These are phyloP conservation scores for Chironomus riparius DNA, from an alignment of 2,888 invertebrate species.

Conservation along the genomic window DNA sequence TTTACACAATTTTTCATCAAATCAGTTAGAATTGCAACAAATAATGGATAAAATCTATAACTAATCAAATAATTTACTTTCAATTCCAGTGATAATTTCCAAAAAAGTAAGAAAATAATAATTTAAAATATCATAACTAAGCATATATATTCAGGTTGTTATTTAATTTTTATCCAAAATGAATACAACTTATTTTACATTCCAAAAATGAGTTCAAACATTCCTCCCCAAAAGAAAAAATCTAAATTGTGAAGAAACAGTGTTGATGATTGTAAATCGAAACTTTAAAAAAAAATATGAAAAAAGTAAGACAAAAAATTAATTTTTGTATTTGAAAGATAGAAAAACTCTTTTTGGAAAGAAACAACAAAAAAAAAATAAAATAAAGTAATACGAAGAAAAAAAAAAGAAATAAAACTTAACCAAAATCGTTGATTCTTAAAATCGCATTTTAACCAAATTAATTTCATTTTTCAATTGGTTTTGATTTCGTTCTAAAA, in stretches of 20 bases:
- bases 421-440: not conserved
- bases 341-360: not conserved
- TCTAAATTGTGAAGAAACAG: not conserved
- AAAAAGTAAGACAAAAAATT: not conserved
- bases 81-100: no score
- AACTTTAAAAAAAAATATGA: not conserved
- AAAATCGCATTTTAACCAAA: not conserved
- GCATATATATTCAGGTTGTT: not conserved
- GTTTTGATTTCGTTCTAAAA: not conserved
- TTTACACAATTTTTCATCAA: no score
- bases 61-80: no score
- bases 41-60: no score
- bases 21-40: no score
- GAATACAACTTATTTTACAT: not conserved
- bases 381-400: not conserved
- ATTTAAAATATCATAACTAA: not conserved
- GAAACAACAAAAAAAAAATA: not conserved
- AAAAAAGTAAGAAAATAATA: no score
- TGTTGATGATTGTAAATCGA: not conserved
- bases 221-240: not conserved
- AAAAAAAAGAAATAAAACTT: no score
- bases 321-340: not conserved
- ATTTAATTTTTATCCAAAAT: not conserved
- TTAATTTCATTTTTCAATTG: not conserved
- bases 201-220: not conserved